phyloP scores from a whole-genome alignment of 2,888 invertebrate genomes.

The Halictus quadricinctus region DNA sequence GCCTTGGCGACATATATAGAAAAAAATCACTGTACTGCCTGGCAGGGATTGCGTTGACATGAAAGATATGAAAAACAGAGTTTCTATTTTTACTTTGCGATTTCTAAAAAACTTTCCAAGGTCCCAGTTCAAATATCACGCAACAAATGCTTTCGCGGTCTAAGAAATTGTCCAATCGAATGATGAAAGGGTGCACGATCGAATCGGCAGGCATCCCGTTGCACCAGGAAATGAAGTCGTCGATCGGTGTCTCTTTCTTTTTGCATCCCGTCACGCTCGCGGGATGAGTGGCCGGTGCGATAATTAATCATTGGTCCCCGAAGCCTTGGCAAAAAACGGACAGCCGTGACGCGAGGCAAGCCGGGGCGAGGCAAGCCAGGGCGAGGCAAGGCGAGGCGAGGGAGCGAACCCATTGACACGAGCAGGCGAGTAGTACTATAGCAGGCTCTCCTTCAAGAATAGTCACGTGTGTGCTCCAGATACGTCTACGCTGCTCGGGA shows the following conservation, averaged over 20 bases:
- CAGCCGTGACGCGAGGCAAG: conserved; percentile 42
- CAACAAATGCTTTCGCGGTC: not conserved
- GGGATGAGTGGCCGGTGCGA: conserved; percentile 53
- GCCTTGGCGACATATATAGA: no score
- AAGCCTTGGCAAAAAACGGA: conserved; percentile 63
- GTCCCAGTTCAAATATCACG: not conserved
- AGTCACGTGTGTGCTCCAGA: conserved; percentile 8
- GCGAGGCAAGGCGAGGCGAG: conserved; percentile 29
- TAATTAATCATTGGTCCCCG: conserved; percentile 73
- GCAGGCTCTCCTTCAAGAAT: conserved; percentile 17
- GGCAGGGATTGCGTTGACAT: no score
- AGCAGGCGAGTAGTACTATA: conserved; percentile 3
- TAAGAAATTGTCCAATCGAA: not conserved
- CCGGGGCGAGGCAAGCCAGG: conserved; percentile 37
- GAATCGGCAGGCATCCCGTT: not conserved
- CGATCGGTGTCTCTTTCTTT: conserved; percentile 27
- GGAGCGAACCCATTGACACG: conserved; percentile 61
- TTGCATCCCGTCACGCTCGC: conserved; percentile 45
- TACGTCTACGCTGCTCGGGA: not conserved
- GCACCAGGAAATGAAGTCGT: conserved; percentile 40
- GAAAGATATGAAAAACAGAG: no score
- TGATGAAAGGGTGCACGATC: not conserved
- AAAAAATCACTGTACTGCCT: no score
- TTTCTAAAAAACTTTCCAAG: no score
- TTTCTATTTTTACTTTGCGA: no score